phyloP scores from a whole-genome alignment of 2,888 invertebrate species.

The Balanococcus diminutus region DNA sequence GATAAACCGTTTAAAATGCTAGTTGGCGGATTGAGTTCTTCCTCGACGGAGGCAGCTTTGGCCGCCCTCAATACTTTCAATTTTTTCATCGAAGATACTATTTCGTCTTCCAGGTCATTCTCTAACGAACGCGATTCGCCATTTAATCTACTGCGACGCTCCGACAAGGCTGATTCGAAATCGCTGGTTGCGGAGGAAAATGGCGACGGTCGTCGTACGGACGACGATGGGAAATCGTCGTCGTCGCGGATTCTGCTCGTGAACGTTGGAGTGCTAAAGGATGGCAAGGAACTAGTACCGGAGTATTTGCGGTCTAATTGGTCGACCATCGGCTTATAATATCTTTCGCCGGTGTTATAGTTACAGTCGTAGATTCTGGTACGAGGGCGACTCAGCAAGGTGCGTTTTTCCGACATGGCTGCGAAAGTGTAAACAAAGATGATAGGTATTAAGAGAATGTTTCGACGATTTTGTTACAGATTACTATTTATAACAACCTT shows the following conservation, averaged over 20 bases:
- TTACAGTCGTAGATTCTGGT: slow-evolving; percentile 86
- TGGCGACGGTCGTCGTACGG: slow-evolving; percentile 60
- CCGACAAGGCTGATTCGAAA: slow-evolving; percentile 64
- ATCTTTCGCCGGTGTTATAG: slow-evolving; percentile 82
- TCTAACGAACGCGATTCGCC: slow-evolving; percentile 52
- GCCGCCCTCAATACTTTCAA: slow-evolving; percentile 53
- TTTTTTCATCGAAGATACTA: slow-evolving; percentile 51
- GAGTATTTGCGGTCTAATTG: slow-evolving; percentile 75
- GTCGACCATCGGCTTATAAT: slow-evolving; percentile 79
- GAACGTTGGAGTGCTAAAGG: slow-evolving; percentile 62
- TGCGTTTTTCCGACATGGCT: slow-evolving; percentile 57
- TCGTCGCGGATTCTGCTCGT: slow-evolving; percentile 59
- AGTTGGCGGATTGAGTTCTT: slow-evolving; percentile 14
- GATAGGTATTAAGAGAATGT: not conserved
- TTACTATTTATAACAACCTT: not conserved
- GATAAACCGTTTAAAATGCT: slow-evolving; percentile 48
- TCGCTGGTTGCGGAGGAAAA: slow-evolving; percentile 61
- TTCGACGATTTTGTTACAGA: not conserved
- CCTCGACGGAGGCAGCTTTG: slow-evolving; percentile 49
- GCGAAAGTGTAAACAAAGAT: slow-evolving; percentile 12
- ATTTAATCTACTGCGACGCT: slow-evolving; percentile 62
- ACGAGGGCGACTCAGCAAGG: slow-evolving; percentile 67
- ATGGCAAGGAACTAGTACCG: slow-evolving; percentile 63
- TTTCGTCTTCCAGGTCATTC: slow-evolving; percentile 57
- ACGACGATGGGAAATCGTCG: slow-evolving; percentile 49